These are phyloP conservation scores for Stenolophus ochropezus DNA, from an alignment of 2,888 invertebrate species.

Conservation along the genomic window DNA sequence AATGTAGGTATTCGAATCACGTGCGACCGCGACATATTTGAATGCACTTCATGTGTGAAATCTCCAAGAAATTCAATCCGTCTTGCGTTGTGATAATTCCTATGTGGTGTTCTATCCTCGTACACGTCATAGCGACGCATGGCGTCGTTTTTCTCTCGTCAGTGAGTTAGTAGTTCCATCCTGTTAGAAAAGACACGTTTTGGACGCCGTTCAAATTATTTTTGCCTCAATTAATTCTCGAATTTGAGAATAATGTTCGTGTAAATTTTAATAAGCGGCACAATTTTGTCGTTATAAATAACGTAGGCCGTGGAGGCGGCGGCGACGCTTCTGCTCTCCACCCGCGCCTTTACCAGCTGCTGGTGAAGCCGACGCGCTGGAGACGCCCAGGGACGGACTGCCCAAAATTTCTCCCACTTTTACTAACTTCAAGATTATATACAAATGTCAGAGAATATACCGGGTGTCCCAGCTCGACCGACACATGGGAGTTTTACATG, in stretches of 20 bases:
- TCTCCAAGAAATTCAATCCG: not conserved
- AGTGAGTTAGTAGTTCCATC: constrained; percentile 43
- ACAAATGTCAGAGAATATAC: too few species aligned
- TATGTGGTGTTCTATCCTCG: not conserved
- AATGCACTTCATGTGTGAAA: not conserved
- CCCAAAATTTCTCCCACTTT: too few species aligned
- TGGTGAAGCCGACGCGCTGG: not conserved
- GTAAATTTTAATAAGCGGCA: constrained; percentile 55
- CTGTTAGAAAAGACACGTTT: constrained; percentile 39
- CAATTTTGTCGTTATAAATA: constrained; percentile 51
- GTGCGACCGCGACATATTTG: too few species aligned
- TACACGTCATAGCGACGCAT: not conserved
- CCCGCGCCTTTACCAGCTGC: not conserved
- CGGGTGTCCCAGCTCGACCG: too few species aligned
- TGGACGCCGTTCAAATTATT: constrained; percentile 56
- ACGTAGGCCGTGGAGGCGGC: not conserved
- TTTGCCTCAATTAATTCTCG: constrained; percentile 57
- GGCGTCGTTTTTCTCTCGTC: constrained; percentile 23
- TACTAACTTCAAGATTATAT: too few species aligned
- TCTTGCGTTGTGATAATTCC: not conserved
- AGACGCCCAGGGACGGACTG: too few species aligned
- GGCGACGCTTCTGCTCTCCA: not conserved
- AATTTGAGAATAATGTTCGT: constrained; percentile 56
- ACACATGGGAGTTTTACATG: too few species aligned
- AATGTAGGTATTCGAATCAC: too few species aligned